A percentile compares a stretch with the other conserved stretches of the same genome.
Conservation (phyloP, 2,888 invertebrate species). For the Metallyticus violacea region DNA sequence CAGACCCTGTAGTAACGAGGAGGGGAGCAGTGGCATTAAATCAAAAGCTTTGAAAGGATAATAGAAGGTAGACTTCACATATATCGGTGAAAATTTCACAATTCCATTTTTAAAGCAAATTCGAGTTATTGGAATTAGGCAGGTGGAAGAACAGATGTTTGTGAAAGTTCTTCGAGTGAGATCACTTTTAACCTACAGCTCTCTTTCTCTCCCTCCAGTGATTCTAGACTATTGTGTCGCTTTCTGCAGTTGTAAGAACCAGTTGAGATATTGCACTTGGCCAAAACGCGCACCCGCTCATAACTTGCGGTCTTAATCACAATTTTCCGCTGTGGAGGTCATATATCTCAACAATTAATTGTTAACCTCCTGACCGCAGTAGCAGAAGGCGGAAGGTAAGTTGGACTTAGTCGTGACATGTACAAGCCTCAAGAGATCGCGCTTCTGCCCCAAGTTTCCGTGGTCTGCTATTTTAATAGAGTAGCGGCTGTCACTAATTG, state of each 20-base stretch:
- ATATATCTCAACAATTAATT: neutral
- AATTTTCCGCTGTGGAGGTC: neutral
- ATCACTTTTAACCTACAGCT: too few species aligned
- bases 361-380: neutral
- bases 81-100: too few species aligned
- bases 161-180: neutral
- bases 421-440: neutral
- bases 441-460: too few species aligned
- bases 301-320: neutral
- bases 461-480: neutral
- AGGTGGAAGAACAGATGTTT: too few species aligned
- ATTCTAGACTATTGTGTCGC: neutral
- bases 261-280: neutral
- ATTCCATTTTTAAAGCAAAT: too few species aligned
- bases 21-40: too few species aligned
- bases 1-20: too few species aligned
- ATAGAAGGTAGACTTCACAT: too few species aligned
- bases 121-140: too few species aligned
- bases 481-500: neutral
- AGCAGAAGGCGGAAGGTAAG: neutral
- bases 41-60: too few species aligned
- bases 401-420: neutral
- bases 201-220: neutral
- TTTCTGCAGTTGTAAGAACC: neutral
- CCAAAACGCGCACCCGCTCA: neutral